Percentiles rank a stretch among this genome's conserved stretches.
Conservation (phyloP, 2,888 invertebrate species). For the Yponomeuta cagnagella region DNA sequence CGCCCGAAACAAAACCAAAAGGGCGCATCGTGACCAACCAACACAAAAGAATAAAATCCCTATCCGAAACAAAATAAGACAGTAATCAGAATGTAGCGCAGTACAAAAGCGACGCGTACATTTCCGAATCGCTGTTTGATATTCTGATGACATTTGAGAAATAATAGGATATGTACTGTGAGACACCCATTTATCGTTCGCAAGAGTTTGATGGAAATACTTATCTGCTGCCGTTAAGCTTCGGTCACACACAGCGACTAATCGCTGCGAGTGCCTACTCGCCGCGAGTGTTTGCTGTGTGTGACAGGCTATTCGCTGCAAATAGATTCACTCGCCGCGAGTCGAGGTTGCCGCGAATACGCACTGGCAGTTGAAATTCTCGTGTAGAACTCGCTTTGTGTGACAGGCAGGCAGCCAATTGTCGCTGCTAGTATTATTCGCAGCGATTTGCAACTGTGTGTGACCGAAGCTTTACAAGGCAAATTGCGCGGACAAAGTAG, state of each 20-base stretch:
- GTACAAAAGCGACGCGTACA: conserved; percentile 28
- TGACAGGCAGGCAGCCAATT: too few relatives aligned
- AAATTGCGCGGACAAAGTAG: neutral
- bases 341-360: too few relatives aligned
- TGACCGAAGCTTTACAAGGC: neutral
- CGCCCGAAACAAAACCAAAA: conserved; percentile 29
- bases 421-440: too few relatives aligned
- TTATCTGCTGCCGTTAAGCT: conserved; percentile 23
- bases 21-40: conserved; percentile 16
- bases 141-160: conserved; percentile 64
- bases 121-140: conserved; percentile 54
- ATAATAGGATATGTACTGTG: conserved; percentile 54
- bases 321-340: too few relatives aligned
- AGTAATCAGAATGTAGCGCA: conserved; percentile 26
- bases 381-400: too few relatives aligned
- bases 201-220: conserved; percentile 46
- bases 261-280: too few relatives aligned
- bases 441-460: too few relatives aligned
- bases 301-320: too few relatives aligned
- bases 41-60: conserved; percentile 4
- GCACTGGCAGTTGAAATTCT: too few relatives aligned
- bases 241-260: too few relatives aligned
- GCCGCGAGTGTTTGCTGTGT: too few relatives aligned
- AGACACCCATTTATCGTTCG: conserved; percentile 41
- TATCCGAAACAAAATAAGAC: conserved; percentile 32